A percentile compares a stretch with the other conserved stretches of the same genome.
These are phyloP conservation scores for Brachyrhaphis roseni DNA, from an alignment of 2,797 vertebrate species.

Conservation along the genomic window DNA sequence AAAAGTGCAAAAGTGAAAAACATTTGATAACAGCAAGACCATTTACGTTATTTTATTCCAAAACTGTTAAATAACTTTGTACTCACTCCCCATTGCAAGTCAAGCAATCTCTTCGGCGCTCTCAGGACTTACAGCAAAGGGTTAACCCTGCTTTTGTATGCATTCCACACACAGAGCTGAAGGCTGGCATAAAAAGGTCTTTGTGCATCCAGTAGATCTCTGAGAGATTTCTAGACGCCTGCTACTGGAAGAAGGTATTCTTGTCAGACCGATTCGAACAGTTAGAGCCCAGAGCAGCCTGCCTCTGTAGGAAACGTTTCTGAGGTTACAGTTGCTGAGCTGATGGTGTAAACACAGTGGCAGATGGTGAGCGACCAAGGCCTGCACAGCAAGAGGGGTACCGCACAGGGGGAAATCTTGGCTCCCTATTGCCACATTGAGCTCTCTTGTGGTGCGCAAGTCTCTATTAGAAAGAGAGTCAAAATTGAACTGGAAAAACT, in stretches of 20 bases:
- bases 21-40: not conserved
- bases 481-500: conserved; percentile 26
- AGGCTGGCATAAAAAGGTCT: conserved; percentile 47
- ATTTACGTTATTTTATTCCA: not conserved
- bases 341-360: conserved; percentile 84
- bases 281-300: conserved; percentile 71
- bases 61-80: not conserved
- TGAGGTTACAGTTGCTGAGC: conserved; percentile 81
- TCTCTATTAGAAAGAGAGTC: conserved; percentile 50
- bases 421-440: conserved; percentile 53
- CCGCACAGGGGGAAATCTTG: conserved; percentile 74
- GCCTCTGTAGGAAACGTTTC: conserved; percentile 84
- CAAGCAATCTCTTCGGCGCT: not conserved
- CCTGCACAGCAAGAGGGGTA: conserved; percentile 78
- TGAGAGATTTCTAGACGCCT: conserved; percentile 25
- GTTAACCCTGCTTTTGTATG: conserved; percentile 31
- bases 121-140: conserved; percentile 4
- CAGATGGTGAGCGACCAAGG: conserved; percentile 84
- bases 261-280: conserved; percentile 52
- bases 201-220: conserved; percentile 27
- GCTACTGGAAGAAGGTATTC: conserved; percentile 63
- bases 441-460: conserved; percentile 54
- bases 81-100: not conserved
- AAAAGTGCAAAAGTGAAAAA: not conserved
- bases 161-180: conserved; percentile 24